Evolutionary conservation across 2,888 invertebrate genomes (phyloP), one percentile per base, ranked within the genome.

Genomic region (Meta bourneti): DNA sequence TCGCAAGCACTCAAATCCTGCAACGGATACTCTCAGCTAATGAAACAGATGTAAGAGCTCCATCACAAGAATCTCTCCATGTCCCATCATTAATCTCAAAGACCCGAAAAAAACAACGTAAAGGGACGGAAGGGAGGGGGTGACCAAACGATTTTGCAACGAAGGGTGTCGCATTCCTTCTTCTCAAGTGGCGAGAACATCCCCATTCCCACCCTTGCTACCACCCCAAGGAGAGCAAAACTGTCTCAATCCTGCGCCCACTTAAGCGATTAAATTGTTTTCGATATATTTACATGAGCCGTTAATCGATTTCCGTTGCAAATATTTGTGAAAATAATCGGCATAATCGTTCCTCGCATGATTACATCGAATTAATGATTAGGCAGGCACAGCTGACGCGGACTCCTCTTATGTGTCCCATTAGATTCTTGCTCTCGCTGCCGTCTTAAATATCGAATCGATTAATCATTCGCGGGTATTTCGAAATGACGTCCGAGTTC

Each of bases 401-500:
- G 61, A 34, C 72, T 51, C 54, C 74, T 19, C 19, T 51, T 48
- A 34, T 34, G 34, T 34, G 34, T 78, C 77, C 54, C 51, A 78
- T 11, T 78, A 6, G 20, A 51, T 7, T 69, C 51, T 70, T 70
- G 86, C 13, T 78, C 48, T 54, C 72, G 49, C 48, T 52, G 34
- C 52, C 61, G 34, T 75, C 82, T 49, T 71, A 74, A 71, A 74
- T 83, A 90, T 77, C 79, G 13, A 34, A 49, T 19, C 69, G 20
- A 90, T 90, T 86, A 90, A 90, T 90, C 90, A 90, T 77, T 13
- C 70, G 11, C 49, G 51, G 49, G 80, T 78, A 85, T 78, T 85
- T 84, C 54, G 77, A n/a, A 84, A 49, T 81, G 90, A 86, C 69
- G 79, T 61, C 54, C 34, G 69, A 80, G 74, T 90, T 86, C 80